Conservation (phyloP, 2,888 invertebrate genomes). For the Drosophila atripex region DNA sequence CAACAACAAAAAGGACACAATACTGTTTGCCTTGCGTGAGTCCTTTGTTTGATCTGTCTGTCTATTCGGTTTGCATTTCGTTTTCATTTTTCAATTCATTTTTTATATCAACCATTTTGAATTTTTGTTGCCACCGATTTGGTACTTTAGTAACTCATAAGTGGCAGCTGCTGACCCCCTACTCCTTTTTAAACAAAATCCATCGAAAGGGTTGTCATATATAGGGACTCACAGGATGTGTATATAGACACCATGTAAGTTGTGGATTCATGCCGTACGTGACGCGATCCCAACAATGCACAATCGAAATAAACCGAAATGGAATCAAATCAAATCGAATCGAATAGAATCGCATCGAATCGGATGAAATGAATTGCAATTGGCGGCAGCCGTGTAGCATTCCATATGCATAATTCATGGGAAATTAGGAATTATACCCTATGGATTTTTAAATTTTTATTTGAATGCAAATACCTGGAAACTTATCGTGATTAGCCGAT, state of each 20-base stretch:
- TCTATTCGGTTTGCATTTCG: slow-evolving; percentile 39
- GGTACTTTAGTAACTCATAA: slow-evolving; percentile 61
- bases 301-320: slow-evolving; percentile 16
- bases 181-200: neutral
- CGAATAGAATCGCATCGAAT: slow-evolving; percentile 13
- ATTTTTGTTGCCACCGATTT: slow-evolving; percentile 42
- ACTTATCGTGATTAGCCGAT: neutral
- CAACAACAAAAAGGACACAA: slow-evolving; percentile 5
- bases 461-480: neutral
- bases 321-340: slow-evolving; percentile 33
- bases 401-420: slow-evolving; percentile 64
- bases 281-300: slow-evolving; percentile 17
- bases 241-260: slow-evolving; percentile 9
- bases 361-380: slow-evolving; percentile 59
- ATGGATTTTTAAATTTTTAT: neutral
- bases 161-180: slow-evolving; percentile 59
- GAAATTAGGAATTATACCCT: neutral
- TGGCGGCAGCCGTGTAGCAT: slow-evolving; percentile 39
- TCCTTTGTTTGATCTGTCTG: slow-evolving; percentile 33
- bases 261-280: slow-evolving; percentile 24
- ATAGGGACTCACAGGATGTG: neutral
- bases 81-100: slow-evolving; percentile 63
- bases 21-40: slow-evolving; percentile 27
- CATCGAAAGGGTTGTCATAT: slow-evolving; percentile 11
- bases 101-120: slow-evolving; percentile 65